Evolutionary conservation across 2,797 vertebrate species (phyloP), one percentile per base, ranked within the genome.

Genomic region (Hoplostethus atlanticus): DNA sequence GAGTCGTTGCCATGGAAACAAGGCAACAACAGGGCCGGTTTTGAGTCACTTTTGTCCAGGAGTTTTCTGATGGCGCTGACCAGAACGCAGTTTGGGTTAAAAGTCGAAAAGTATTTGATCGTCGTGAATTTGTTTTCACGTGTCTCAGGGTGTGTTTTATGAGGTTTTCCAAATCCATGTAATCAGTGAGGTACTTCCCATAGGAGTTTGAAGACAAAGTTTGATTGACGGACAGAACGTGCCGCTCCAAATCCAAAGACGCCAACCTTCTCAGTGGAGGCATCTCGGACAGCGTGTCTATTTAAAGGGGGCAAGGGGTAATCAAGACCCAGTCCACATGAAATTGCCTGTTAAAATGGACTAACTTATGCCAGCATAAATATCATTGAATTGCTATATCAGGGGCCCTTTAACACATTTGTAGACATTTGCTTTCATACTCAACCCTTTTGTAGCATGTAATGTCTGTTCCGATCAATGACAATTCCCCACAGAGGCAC

Each of bases 1-100:
- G 15, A 17, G 21, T 21, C 21, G 82, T 90, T 90, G 48, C 85
- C 78, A 83, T 77, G 59, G 89, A 80, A 87, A 89, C 84, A 69
- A 21, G 1, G 21, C 64, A 28, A 0, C 59, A 73, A 46, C 77
- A 1, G 25, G 31, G 5, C 66, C 69, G 3, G 56, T 54, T 70
- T 50, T 61, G 47, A 59, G 52, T 69, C 72, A 55, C 67, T 56
- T 74, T 78, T 64, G 10, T 34, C 51, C 63, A 10, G n/a, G 9
- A 53, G n/a, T 21, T 2, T 2, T n/a, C 53, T 2, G 0, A 15
- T 0, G 31, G 7, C 2, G 1, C 15, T 54, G 57, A 69, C 61
- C 64, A 61, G 3, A 0, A 44, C 71, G 61, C 16, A 1, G 46
- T 54, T 62, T 54, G 28, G 38, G 51, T 73, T 71, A 10, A 62